Evolutionary conservation across 2,797 vertebrate genomes (phyloP).

Genomic region (Danio albolineatus): DNA sequence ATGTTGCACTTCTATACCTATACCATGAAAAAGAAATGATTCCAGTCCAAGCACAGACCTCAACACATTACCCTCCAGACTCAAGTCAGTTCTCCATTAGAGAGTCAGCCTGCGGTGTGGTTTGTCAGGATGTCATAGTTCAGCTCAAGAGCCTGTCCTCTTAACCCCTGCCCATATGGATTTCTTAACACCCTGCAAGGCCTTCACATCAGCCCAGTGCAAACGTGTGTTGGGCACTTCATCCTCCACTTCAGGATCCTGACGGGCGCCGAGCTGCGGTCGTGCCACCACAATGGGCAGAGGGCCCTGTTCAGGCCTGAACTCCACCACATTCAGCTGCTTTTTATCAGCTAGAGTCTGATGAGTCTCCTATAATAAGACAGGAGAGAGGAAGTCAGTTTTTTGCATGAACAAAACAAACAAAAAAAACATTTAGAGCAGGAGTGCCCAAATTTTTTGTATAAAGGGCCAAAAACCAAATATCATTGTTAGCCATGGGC

Average conservation of each 20-base stretch:
- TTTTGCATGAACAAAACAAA: neutral
- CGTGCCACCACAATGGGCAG: conserved; percentile 86
- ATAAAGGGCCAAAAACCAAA: no score
- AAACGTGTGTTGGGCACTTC: conserved; percentile 82
- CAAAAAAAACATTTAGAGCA: neutral
- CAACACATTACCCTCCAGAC: neutral
- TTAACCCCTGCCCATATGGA: conserved; percentile 85
- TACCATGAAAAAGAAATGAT: neutral
- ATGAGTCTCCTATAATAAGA: conserved; percentile 84
- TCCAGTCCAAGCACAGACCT: neutral
- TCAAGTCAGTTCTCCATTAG: neutral
- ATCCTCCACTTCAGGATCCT: conserved; percentile 79
- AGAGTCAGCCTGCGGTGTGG: neutral
- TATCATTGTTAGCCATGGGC: no score
- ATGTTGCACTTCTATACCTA: neutral
- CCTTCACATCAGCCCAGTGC: conserved; percentile 87
- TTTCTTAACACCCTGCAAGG: conserved; percentile 80
- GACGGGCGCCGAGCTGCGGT: conserved; percentile 68
- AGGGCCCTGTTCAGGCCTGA: conserved; percentile 82
- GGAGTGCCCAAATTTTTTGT: no score
- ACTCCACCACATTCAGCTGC: conserved; percentile 90
- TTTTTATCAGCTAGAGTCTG: conserved; percentile 86
- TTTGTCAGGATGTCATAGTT: neutral
- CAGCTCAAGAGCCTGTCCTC: conserved; percentile 78
- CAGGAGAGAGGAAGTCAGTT: neutral